Percentiles rank a stretch among this genome's conserved stretches.
Evolutionary conservation across 2,888 invertebrate genomes (phyloP).

Genomic region (Aricia artaxerxes): DNA sequence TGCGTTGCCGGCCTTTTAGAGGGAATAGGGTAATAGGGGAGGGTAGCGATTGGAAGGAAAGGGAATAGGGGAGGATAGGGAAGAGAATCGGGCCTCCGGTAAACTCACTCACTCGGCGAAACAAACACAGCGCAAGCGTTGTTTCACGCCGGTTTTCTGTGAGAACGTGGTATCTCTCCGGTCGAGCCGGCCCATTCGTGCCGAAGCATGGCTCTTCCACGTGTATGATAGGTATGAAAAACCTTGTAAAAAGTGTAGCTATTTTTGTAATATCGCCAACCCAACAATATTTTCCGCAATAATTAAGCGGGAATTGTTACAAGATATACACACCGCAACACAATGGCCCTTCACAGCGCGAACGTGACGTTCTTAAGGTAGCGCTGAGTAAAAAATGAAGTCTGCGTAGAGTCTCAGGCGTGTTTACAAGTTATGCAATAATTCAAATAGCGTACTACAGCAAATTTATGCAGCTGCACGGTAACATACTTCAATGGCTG

Average conservation of each 20-base stretch:
- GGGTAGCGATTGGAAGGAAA: no score
- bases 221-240: no score
- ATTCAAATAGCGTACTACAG: slow-evolving; percentile 73
- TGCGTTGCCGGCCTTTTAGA: no score
- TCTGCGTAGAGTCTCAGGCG: slow-evolving; percentile 61
- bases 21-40: no score
- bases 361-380: slow-evolving; percentile 41
- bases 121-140: no score
- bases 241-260: not conserved
- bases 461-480: slow-evolving; percentile 75
- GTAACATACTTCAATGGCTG: slow-evolving; percentile 75
- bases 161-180: no score
- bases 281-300: not conserved
- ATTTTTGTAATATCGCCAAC: not conserved
- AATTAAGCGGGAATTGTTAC: not conserved
- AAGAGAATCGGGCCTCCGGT: no score
- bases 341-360: not conserved
- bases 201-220: no score
- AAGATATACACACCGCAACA: not conserved
- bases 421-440: slow-evolving; percentile 79
- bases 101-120: no score
- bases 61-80: no score
- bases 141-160: no score
- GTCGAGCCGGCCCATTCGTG: no score
- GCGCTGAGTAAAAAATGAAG: slow-evolving; percentile 58